phyloP scores from a whole-genome alignment of 2,888 invertebrate species.

The Rhogogaster chlorosoma region DNA sequence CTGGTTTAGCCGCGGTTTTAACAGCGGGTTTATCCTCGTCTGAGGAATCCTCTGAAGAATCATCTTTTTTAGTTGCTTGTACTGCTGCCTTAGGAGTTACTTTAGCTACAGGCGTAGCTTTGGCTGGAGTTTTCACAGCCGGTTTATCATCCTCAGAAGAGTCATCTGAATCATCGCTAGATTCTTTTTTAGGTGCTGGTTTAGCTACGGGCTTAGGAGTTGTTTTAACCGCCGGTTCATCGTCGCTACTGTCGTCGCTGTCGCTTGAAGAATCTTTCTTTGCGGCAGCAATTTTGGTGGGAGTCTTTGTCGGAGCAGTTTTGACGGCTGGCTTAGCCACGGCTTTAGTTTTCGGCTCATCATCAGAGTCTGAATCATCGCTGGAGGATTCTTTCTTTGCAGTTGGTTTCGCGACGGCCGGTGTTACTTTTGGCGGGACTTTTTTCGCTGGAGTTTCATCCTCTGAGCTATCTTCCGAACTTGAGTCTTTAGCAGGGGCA shows the following conservation, averaged over 20 bases:
- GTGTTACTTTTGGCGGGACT: conserved; percentile 52
- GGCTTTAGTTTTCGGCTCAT: conserved; percentile 57
- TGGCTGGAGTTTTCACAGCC: conserved; percentile 60
- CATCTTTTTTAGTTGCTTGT: conserved; percentile 64
- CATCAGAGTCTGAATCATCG: conserved; percentile 57
- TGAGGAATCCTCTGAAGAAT: conserved; percentile 72
- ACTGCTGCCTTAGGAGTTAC: conserved; percentile 55
- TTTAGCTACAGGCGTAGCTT: conserved; percentile 4
- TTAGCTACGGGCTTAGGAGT: conserved; percentile 52
- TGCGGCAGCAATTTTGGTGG: conserved; percentile 18
- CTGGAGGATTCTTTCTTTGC: conserved; percentile 62
- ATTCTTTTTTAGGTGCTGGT: conserved; percentile 69
- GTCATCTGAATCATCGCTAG: conserved; percentile 71
- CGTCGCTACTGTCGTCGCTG: conserved; percentile 58
- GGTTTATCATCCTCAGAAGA: conserved; percentile 73
- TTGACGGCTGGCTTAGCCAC: conserved; percentile 56
- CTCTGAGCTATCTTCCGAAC: conserved; percentile 68
- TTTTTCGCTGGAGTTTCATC: conserved; percentile 63
- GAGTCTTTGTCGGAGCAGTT: background rate
- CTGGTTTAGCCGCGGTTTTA: conserved; percentile 62
- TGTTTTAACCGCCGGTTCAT: conserved; percentile 55
- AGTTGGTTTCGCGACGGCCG: conserved; percentile 52
- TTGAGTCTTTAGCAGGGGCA: conserved; percentile 60
- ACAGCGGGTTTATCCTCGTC: conserved; percentile 73
- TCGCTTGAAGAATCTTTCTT: conserved; percentile 65